Conservation (phyloP, 2,797 vertebrate species). For the Gastrophryne carolinensis region DNA sequence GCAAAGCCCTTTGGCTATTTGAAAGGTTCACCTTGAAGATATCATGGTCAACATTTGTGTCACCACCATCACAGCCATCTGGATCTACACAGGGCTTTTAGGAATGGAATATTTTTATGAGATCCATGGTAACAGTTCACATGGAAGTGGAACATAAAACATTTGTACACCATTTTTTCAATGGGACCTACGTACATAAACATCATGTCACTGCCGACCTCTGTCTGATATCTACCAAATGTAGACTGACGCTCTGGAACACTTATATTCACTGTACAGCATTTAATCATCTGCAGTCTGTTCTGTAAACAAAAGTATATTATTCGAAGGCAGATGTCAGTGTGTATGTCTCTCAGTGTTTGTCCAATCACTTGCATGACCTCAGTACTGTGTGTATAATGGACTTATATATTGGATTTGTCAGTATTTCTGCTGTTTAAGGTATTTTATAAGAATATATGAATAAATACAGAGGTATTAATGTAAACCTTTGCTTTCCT, state of each 20-base stretch:
- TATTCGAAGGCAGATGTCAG: slow-evolving; percentile 23
- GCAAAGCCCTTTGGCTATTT: not conserved
- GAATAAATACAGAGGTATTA: slow-evolving; percentile 54
- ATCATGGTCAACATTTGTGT: not conserved
- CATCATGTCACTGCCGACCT: not conserved
- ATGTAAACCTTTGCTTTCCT: not conserved
- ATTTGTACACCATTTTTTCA: not conserved
- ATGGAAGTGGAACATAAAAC: not conserved
- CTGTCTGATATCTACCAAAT: slow-evolving; percentile 21
- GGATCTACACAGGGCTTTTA: not conserved
- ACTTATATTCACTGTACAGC: slow-evolving; percentile 7
- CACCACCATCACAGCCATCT: not conserved
- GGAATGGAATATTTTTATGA: not conserved
- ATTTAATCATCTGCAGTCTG: slow-evolving; percentile 4
- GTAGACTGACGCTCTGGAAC: slow-evolving; percentile 17
- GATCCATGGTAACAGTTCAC: not conserved
- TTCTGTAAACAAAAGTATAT: slow-evolving; percentile 20
- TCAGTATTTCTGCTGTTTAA: slow-evolving; percentile 36
- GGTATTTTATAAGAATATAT: slow-evolving; percentile 58
- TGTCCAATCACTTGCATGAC: slow-evolving; percentile 25
- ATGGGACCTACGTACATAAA: not conserved
- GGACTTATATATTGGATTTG: slow-evolving; percentile 24
- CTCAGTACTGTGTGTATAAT: slow-evolving; percentile 39
- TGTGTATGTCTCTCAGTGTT: slow-evolving; percentile 12
- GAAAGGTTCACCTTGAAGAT: not conserved